Conservation (phyloP, 1,140 invertebrate species). For the Drosophila dunni region DNA sequence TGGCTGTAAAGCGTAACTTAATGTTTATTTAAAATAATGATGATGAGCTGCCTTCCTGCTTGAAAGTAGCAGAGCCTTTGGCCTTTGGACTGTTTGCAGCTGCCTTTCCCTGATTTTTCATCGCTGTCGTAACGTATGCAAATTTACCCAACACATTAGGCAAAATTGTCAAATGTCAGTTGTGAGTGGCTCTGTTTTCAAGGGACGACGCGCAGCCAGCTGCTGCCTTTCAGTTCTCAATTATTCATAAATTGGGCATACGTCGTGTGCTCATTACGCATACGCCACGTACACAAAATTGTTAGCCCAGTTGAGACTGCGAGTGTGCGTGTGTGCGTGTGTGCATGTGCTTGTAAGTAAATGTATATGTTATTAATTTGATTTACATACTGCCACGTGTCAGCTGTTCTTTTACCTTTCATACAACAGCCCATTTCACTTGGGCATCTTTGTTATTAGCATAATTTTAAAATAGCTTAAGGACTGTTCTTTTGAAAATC, state of each 20-base stretch:
- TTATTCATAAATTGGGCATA: constrained; percentile 79
- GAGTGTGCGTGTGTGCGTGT: not conserved
- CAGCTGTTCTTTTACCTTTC: constrained; percentile 48
- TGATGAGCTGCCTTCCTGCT: constrained; percentile 58
- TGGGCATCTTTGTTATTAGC: constrained; percentile 50
- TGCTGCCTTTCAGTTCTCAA: constrained; percentile 67
- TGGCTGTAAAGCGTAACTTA: constrained; percentile 75
- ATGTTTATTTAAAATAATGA: constrained; percentile 82
- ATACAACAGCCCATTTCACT: not conserved
- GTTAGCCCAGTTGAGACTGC: constrained; percentile 37
- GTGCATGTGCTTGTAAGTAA: not conserved
- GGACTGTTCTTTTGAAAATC: constrained; percentile 28
- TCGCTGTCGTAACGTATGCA: constrained; percentile 49
- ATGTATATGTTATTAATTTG: constrained; percentile 60
- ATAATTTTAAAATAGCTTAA: constrained; percentile 73
- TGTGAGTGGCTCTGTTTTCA: constrained; percentile 36
- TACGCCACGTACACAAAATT: constrained; percentile 59
- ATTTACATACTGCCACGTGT: constrained; percentile 57
- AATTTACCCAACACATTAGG: constrained; percentile 54
- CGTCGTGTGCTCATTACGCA: constrained; percentile 69
- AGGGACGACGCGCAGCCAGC: constrained; percentile 26
- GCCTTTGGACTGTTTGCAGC: not conserved
- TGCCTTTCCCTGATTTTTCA: too few relatives aligned
- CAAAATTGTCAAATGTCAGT: constrained; percentile 48
- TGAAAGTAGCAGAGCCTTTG: not conserved